Base-by-base conservation (phyloP, 2,797 vertebrate species). In the Diplodus sargus region DNA sequence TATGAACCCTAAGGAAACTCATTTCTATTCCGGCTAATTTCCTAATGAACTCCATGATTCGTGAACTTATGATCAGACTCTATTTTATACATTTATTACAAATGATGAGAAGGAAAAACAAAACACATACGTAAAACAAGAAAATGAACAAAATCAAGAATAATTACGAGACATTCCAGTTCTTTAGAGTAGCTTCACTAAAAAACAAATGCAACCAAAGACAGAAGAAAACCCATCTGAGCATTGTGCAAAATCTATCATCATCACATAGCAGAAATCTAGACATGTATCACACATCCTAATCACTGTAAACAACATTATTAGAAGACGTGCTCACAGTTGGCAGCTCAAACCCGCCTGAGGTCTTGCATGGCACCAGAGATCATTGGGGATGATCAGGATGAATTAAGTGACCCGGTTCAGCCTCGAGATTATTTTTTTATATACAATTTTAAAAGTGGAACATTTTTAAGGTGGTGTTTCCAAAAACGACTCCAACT, bases 161-260 rank as follows among this genome's bases (percentile, higher is more conserved):
- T 30, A 81, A 85, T 86, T 47, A 80, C 6, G 69, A 62, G 61
- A 83, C 75, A 83, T 90, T 90, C 82, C 85, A 91, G 86, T 90
- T 92, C 9, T 84, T 82, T 84, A 69, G 54, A 81, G 23, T 54
- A 66, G 45, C 28, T 74, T 88, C 43, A 80, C 65, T 67, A 72
- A 78, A 73, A 65, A 74, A 20, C 57, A 71, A 77, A 75, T 48
- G 15, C 57, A 77, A 82, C 86, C 65, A 79, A 76, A 80, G 51
- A 81, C 30, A 84, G 73, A 69, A 65, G n/a, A 81, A 81, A 45
- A 76, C 30, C 73, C 56, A 84, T 89, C 82, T 70, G 80, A 86
- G 72, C 72, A 68, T 70, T 90, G 92, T 94, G 92, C 92, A 92
- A 91, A 89, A 82, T 51, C 61, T 61, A 78, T 82, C 12, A 77